Evolutionary conservation across 2,888 invertebrate genomes (phyloP), one percentile per base, ranked within the genome.

Genomic region (Anticlea derivata): DNA sequence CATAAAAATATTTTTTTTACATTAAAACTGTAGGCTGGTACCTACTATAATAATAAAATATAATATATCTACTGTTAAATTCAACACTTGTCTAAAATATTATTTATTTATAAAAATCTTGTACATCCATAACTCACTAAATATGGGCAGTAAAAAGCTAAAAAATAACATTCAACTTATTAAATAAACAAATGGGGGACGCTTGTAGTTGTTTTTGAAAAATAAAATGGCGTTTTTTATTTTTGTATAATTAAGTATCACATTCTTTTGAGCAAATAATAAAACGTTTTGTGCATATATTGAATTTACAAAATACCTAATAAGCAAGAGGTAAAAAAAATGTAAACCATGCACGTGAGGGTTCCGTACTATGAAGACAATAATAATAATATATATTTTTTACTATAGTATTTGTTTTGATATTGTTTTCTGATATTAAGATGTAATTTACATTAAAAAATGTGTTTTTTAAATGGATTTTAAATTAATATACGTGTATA

Each of bases 101-200:
- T 11, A 24, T 10, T 23, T 1, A n/a, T 24, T 11, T 26, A 33
- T 31, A 45, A 45, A 35, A 27, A 30, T 40, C 11, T 35, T 39
- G 20, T 31, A 47, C 12, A 38, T 46, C 30, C 31, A 39, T 43
- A 48, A 50, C 38, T 44, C 40, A 55, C 46, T 47, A 56, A 50
- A 33, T 26, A 41, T 43, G 43, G 58, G 55, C 52, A 57, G 56
- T 52, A 47, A 45, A 52, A 60, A 61, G 58, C 60, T 57, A 54
- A 50, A 56, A 55, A 12, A 45, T 52, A 50, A 52, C 33, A 57
- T 38, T 50, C 27, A 50, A 49, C 39, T 43, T 17, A 43, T 26
- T n/a, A 53, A 50, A 47, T 41, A 41, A 54, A 56, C 23, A 52
- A 55, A 52, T 1, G 8, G 26, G n/a, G 27, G 31, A 37, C 45